These are phyloP conservation scores for Nemopilema nomurai DNA, from an alignment of 30 jellyfish, hydroid and myxozoan species.

Conservation along the genomic window DNA sequence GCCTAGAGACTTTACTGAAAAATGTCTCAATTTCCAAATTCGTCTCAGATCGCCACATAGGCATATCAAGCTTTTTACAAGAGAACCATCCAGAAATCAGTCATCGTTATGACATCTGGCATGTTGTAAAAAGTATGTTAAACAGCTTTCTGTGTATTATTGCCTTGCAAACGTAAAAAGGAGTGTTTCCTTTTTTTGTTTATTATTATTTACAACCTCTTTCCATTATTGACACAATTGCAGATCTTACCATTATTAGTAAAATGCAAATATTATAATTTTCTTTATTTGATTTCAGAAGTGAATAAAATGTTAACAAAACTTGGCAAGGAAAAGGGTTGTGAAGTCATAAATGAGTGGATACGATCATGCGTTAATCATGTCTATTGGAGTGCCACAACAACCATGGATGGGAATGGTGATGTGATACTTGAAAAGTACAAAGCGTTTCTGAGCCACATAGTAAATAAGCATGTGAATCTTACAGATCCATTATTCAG, in stretches of 20 bases:
- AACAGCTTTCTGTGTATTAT: too few relatives aligned
- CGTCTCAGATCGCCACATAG: too few relatives aligned
- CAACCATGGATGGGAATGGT: constrained; percentile 39
- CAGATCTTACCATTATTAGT: neutral
- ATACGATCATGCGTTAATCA: constrained; percentile 22
- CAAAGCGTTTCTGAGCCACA: constrained; percentile 16
- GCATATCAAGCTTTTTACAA: too few relatives aligned
- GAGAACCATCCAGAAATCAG: too few relatives aligned
- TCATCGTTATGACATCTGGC: too few relatives aligned
- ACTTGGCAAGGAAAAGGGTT: constrained; percentile 29
- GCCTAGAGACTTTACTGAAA: too few relatives aligned
- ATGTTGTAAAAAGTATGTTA: too few relatives aligned
- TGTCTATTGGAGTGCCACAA: constrained; percentile 42
- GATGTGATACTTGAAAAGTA: constrained; percentile 34
- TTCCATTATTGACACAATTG: too few relatives aligned
- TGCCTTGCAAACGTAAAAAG: too few relatives aligned
- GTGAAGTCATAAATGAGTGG: constrained; percentile 18
- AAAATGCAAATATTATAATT: neutral
- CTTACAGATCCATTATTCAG: constrained; percentile 4
- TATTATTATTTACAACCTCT: too few relatives aligned
- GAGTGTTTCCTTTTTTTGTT: too few relatives aligned
- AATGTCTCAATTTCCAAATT: too few relatives aligned
- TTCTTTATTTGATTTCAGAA: neutral
- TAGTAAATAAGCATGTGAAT: constrained; percentile 23
- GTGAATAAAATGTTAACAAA: constrained; percentile 22